These are phyloP conservation scores for Petrocephalus sullivani DNA, from an alignment of 2,797 vertebrate genomes.

Conservation along the genomic window DNA sequence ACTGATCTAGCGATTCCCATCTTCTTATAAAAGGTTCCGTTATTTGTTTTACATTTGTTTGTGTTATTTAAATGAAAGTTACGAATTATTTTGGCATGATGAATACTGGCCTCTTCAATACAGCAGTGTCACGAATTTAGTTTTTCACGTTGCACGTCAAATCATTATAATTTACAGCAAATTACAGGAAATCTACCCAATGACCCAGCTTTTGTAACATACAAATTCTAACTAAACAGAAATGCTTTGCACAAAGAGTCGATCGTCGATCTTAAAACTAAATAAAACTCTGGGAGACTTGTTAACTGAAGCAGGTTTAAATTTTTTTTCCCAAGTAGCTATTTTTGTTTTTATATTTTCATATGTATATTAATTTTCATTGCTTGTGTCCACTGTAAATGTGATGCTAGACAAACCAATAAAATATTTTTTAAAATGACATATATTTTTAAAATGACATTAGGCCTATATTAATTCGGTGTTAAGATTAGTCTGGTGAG, in stretches of 20 bases:
- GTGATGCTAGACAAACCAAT: slow-evolving; percentile 64
- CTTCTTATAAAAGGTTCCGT: neutral
- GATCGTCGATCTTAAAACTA: slow-evolving; percentile 21
- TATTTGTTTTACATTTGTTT: neutral
- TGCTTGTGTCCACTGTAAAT: slow-evolving; percentile 66
- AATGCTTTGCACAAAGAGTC: neutral
- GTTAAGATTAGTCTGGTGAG: neutral
- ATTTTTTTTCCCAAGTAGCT: slow-evolving; percentile 24
- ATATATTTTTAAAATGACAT: slow-evolving; percentile 38
- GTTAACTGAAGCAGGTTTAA: slow-evolving; percentile 28
- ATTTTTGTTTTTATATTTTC: slow-evolving; percentile 52
- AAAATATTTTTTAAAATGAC: slow-evolving; percentile 51
- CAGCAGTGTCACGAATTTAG: neutral
- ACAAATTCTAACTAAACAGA: neutral
- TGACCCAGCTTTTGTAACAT: neutral
- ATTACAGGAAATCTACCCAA: neutral
- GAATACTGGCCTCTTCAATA: neutral
- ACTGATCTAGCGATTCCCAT: neutral
- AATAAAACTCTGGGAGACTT: slow-evolving; percentile 17
- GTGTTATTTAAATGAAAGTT: slow-evolving; percentile 9
- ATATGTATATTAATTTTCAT: slow-evolving; percentile 56
- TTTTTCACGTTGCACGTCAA: neutral
- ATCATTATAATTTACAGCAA: neutral
- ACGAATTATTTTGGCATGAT: neutral
- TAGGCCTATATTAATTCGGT: neutral